Evolutionary conservation across 2,888 invertebrate genomes (phyloP).

Genomic region (Andrena minutula): DNA sequence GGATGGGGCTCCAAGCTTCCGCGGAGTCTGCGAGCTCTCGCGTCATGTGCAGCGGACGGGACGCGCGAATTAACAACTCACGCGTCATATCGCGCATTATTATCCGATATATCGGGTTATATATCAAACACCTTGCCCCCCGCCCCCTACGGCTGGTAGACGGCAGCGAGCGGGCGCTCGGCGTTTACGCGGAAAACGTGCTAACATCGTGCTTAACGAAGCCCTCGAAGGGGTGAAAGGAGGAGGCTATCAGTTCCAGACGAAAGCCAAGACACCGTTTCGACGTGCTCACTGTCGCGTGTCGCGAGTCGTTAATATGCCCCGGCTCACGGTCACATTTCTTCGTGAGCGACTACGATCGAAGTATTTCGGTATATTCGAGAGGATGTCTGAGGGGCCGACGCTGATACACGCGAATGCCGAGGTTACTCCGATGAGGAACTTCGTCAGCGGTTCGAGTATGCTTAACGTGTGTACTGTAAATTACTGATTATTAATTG

Average conservation of each 20-base stretch:
- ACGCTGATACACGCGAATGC: not conserved
- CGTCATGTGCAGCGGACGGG: constrained; percentile 78
- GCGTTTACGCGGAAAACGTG: constrained; percentile 56
- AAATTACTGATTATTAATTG: not conserved
- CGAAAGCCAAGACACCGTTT: constrained; percentile 69
- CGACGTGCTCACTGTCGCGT: constrained; percentile 60
- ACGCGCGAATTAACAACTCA: constrained; percentile 82
- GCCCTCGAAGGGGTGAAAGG: constrained; percentile 47
- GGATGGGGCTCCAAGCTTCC: constrained; percentile 15
- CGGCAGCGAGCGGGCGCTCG: constrained; percentile 28
- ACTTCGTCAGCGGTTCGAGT: not conserved
- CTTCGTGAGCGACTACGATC: constrained; percentile 33
- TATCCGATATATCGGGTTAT: constrained; percentile 83
- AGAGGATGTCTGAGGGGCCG: not conserved
- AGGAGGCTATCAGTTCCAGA: constrained; percentile 80
- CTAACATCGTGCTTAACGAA: constrained; percentile 67
- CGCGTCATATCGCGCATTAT: constrained; percentile 83
- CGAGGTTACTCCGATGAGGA: constrained; percentile 1
- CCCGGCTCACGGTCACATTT: constrained; percentile 37
- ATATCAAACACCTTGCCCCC: constrained; percentile 78
- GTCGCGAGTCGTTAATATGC: constrained; percentile 58
- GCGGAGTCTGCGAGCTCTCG: constrained; percentile 45
- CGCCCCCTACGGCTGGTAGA: constrained; percentile 59
- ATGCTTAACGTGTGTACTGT: not conserved
- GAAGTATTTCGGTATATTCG: not conserved